A percentile compares a stretch with the other conserved stretches of the same genome.
Evolutionary conservation across 2,888 invertebrate genomes (phyloP).

Genomic region (Trissolcus brochymenae): DNA sequence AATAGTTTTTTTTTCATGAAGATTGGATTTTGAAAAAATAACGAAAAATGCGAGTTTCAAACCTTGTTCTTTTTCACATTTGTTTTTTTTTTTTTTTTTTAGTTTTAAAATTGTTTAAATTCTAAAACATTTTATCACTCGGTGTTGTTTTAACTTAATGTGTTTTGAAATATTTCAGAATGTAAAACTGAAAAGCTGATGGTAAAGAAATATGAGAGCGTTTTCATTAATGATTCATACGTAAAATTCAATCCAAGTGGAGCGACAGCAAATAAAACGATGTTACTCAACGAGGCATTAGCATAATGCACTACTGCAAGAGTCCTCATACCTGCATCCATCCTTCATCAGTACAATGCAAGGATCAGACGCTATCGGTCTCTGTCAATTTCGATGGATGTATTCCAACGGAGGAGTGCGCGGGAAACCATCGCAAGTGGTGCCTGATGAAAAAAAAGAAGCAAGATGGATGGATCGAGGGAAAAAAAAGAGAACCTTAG

Average conservation of each 20-base stretch:
- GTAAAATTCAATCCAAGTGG: conserved; percentile 50
- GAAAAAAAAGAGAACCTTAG: conserved; percentile 15
- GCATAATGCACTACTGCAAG: conserved; percentile 46
- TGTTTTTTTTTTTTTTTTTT: no score
- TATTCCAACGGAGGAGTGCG: conserved; percentile 36
- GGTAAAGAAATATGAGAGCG: conserved; percentile 11
- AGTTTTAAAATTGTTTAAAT: no score
- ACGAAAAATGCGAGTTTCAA: no score
- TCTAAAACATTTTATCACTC: no score
- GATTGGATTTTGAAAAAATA: no score
- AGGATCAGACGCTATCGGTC: conserved; percentile 53
- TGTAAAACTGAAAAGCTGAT: no score
- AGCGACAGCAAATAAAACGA: conserved; percentile 51
- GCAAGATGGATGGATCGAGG: conserved; percentile 14
- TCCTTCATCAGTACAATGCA: conserved; percentile 53
- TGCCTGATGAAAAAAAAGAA: conserved; percentile 9
- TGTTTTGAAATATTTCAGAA: no score
- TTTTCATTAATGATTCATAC: conserved; percentile 50
- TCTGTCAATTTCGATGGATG: conserved; percentile 54
- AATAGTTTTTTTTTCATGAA: no score
- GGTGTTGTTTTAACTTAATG: no score
- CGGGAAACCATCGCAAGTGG: conserved; percentile 33
- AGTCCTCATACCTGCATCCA: conserved; percentile 51
- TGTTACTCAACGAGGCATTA: conserved; percentile 46
- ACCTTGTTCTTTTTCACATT: no score